Base-by-base conservation (phyloP, 2,888 invertebrate genomes). In the Melinaea marsaeus region DNA sequence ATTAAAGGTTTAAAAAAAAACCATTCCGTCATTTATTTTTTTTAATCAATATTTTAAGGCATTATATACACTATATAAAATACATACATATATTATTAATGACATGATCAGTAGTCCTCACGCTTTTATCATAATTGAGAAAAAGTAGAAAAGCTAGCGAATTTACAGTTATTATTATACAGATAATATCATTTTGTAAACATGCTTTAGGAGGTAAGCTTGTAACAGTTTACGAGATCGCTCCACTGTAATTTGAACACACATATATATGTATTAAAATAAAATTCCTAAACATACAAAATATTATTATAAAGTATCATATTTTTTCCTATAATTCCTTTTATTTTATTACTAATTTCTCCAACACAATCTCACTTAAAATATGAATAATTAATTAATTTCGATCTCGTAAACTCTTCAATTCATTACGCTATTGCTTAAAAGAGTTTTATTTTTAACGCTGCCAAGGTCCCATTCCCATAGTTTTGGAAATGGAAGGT, bases 401-500 rank as follows among this genome's bases (percentile, higher is more conserved):
- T 35, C 6, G 35, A 63, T 66, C 66, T 64, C 67, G 66, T 70
- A 69, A 64, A 70, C 63, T 60, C 61, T 65, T 47, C 55, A 33
- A 51, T 62, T 64, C 62, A 64, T 63, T 57, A 55, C 63, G 73
- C 83, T 80, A 73, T 79, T 71, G 86, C 86, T 86, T 87, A 85
- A 77, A 81, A 79, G 62, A 84, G 81, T 82, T 77, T 85, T 84
- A 83, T 84, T 85, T 86, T 83, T 75, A 79, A 85, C 79, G 90
- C 90, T 88, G 90, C 90, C 85, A 84, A 88, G 90, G 90, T 90
- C 90, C 83, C 90, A 90, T 89, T 90, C 90, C 85, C 87, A 89
- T 86, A 90, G 89, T 80, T 90, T 89, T 89, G 90, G 90, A 90
- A 90, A 85, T 86, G 90, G 89, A 86, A 90, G 90, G 90, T 92